Percentiles rank a stretch among this genome's conserved stretches.
Evolutionary conservation across 2,888 invertebrate species (phyloP).

Genomic region (Dioctria rufipes): DNA sequence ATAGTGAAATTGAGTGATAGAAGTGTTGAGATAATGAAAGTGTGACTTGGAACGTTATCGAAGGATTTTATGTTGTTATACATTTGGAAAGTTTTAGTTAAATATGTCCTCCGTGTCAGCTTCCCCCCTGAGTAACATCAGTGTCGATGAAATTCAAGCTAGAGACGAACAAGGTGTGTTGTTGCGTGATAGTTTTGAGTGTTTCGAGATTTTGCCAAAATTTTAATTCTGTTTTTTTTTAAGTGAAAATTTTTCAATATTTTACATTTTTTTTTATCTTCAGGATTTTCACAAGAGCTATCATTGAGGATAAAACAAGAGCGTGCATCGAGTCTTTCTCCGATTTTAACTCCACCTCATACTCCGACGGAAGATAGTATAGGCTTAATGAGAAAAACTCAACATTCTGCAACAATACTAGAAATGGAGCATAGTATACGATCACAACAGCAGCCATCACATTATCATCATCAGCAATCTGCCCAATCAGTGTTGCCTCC

Average conservation of each 20-base stretch:
- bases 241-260: constrained; percentile 24
- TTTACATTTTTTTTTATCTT: not conserved
- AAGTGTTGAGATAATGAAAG: constrained; percentile 10
- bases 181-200: not conserved
- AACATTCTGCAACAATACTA: constrained; percentile 62
- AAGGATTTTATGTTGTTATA: constrained; percentile 1
- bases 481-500: constrained; percentile 11
- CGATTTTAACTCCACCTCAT: constrained; percentile 81
- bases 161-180: constrained; percentile 69
- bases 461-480: constrained; percentile 30
- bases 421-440: constrained; percentile 63
- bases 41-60: not conserved
- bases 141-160: constrained; percentile 70
- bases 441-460: constrained; percentile 3
- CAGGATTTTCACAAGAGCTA: constrained; percentile 76
- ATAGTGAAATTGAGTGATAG: not conserved
- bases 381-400: constrained; percentile 58
- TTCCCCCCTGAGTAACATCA: constrained; percentile 71
- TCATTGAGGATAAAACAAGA: constrained; percentile 76
- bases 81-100: constrained; percentile 63
- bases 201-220: not conserved
- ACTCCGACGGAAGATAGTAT: constrained; percentile 77
- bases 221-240: not conserved
- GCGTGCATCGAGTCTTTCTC: constrained; percentile 74
- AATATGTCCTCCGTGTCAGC: constrained; percentile 71